phyloP scores from a whole-genome alignment of 1,140 invertebrate genomes.

The Drosophila littoralis region DNA sequence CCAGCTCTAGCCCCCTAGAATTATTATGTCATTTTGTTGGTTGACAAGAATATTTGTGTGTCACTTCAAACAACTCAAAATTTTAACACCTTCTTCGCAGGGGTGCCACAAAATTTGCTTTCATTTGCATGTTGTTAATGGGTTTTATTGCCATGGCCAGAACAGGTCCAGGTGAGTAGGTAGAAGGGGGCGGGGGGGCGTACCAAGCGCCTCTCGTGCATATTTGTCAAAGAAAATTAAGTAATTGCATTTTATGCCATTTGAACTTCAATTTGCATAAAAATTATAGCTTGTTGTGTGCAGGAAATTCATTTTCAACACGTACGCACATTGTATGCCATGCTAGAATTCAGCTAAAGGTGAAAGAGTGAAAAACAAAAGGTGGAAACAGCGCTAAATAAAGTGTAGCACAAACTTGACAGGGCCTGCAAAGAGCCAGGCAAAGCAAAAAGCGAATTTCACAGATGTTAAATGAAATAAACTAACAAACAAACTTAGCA shows the following conservation, averaged over 20 bases:
- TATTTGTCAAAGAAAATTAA: conserved; percentile 78
- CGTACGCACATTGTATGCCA: conserved; percentile 24
- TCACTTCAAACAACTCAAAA: conserved; percentile 56
- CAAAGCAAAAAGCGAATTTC: no score
- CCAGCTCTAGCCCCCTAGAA: background rate
- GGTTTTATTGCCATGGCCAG: conserved; percentile 55
- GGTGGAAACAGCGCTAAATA: background rate
- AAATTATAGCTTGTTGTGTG: conserved; percentile 30
- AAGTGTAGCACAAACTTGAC: no score
- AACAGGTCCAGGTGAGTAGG: background rate
- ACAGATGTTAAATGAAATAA: no score
- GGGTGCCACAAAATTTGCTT: conserved; percentile 51
- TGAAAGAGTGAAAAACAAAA: background rate
- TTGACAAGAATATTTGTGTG: conserved; percentile 30
- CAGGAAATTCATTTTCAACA: conserved; percentile 45
- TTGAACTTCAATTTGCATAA: conserved; percentile 50
- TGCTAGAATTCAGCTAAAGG: no score
- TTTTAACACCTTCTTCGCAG: conserved; percentile 60
- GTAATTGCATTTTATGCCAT: conserved; percentile 68
- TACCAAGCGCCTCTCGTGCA: conserved; percentile 16
- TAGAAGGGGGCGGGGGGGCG: background rate
- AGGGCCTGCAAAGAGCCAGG: no score
- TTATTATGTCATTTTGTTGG: conserved; percentile 24
- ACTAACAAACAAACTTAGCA: no score
- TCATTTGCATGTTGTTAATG: conserved; percentile 70